These are phyloP conservation scores for Stomatorhinus walkeri DNA, from an alignment of 2,797 vertebrate species.

Conservation along the genomic window DNA sequence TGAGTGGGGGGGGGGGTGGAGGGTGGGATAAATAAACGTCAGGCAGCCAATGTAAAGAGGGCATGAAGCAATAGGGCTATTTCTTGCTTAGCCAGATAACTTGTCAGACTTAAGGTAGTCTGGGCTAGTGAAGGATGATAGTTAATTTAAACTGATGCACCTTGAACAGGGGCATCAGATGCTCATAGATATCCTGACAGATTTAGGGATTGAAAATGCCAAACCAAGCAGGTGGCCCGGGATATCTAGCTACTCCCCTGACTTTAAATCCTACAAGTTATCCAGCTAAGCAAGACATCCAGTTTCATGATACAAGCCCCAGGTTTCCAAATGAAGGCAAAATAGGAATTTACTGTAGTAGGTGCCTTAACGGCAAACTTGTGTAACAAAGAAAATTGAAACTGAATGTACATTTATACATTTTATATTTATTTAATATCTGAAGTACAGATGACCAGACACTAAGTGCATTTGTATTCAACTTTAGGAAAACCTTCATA, in stretches of 20 bases:
- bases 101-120: not conserved
- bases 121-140: not conserved
- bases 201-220: not conserved
- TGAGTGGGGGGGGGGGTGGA: not conserved
- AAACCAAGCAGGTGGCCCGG: not conserved
- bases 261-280: not conserved
- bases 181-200: not conserved
- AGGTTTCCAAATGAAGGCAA: not conserved
- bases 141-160: not conserved
- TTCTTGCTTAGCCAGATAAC: not conserved
- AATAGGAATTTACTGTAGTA: not conserved
- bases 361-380: not conserved
- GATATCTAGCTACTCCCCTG: not conserved
- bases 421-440: conserved; percentile 1
- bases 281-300: not conserved
- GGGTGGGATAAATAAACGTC: not conserved
- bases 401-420: not conserved
- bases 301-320: not conserved
- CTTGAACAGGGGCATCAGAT: not conserved
- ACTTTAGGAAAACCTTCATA: not conserved
- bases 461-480: not conserved
- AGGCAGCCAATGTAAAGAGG: not conserved
- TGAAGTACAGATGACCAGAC: not conserved
- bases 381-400: not conserved
- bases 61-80: not conserved